Base-by-base conservation (phyloP, 2,113 vertebrate genomes). In the Maccullochella peelii region DNA sequence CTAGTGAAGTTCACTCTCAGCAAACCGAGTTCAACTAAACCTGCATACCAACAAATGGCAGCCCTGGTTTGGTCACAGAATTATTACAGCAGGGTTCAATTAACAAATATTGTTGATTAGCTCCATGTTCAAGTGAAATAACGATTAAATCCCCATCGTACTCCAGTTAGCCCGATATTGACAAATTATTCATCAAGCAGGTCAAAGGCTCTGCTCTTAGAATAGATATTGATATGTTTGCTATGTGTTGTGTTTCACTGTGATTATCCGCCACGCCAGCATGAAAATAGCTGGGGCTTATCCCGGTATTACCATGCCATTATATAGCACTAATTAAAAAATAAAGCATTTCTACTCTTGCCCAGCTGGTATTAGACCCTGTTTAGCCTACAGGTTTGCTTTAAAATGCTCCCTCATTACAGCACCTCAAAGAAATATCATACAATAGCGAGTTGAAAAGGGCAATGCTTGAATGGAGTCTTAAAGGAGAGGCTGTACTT, bases 361-460 rank as follows among this genome's bases (percentile, higher is more conserved):
- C 85, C 86, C 85, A 52, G 83, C 79, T 42, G 87, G 86, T 92
- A 85, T 92, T 90, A 88, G 77, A 91, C 87, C 79, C 85, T 89
- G 89, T 93, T 94, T 92, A 93, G 92, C 93, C 93, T 81, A 90
- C 91, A 91, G 91, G 88, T 95, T 93, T 89, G 86, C 92, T 93
- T 93, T 94, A 93, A 95, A 93, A 92, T 36, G 63, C 86, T 92
- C 89, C 77, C 90, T 94, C 91, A 93, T 94, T 93, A 94, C 80
- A 72, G 86, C 83, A 81, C 91, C 93, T 94, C 92, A 95, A 94
- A 95, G 94, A 93, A 92, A 88, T 88, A 86, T 93, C 91, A 88
- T 91, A 95, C 94, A 95, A 95, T 94, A 89, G 94, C 55, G 55
- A 84, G 92, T 94, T 95, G 94, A 95, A 95, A 95, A 94, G 93